Evolutionary conservation across 2,888 invertebrate species (phyloP).

Genomic region (Oxystoma pomonae): DNA sequence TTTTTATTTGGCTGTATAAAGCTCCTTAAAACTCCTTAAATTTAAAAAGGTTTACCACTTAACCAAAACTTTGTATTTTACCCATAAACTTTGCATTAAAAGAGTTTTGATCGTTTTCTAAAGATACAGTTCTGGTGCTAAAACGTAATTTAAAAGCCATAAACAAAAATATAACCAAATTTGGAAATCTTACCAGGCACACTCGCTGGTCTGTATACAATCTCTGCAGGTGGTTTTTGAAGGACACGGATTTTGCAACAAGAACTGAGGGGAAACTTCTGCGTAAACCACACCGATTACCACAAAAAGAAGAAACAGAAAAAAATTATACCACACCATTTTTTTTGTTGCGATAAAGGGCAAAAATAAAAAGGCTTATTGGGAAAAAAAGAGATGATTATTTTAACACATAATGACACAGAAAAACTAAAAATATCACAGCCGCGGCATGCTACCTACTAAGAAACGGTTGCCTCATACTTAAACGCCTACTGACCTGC

Average conservation of each 20-base stretch:
- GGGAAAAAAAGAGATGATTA: neutral
- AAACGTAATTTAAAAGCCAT: too few species aligned
- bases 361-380: neutral
- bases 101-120: too few species aligned
- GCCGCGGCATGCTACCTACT: neutral
- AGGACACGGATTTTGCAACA: conserved; percentile 65
- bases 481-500: neutral
- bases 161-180: conserved; percentile 14
- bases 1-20: too few species aligned
- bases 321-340: neutral
- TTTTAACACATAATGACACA: neutral
- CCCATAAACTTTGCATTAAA: too few species aligned
- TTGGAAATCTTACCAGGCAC: conserved; percentile 71
- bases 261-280: conserved; percentile 29
- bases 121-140: too few species aligned
- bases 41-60: too few species aligned
- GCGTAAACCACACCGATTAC: conserved; percentile 16
- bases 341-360: too few species aligned
- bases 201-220: conserved; percentile 82
- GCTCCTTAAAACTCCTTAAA: too few species aligned
- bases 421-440: neutral
- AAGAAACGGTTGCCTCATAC: neutral
- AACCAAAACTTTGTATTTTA: neutral
- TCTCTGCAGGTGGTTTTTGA: conserved; percentile 82
- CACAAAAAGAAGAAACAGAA: neutral